Base-by-base conservation (phyloP, 2,888 invertebrate species). In the Dasypolia templi region DNA sequence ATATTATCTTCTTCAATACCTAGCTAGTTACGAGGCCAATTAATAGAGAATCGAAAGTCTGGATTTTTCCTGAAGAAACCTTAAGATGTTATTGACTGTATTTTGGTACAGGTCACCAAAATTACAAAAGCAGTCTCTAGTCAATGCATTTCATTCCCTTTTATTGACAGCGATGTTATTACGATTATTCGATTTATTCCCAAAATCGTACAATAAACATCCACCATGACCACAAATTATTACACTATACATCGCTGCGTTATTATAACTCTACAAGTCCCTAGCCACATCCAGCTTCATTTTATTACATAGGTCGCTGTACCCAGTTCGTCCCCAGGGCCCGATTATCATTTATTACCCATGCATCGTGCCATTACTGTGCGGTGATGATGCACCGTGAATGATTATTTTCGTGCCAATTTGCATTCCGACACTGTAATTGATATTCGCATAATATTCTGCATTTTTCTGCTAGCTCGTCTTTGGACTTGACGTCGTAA, bases 321-420 rank as follows among this genome's bases (percentile, higher is more conserved):
- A 22, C 55, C 6, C 63, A 81, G 81, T 69, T 72, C 83, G 90
- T 91, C 94, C 92, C 90, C 88, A 74, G 91, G 94, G 93, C 89
- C 84, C 89, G 93, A 93, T 93, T 94, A 94, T 92, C 90, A 91
- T 91, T 92, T 91, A 94, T 93, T 94, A 92, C 92, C 82, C 77
- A 89, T 91, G 89, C 91, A 89, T 92, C 92, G 87, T 89, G 89
- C 88, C 86, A 92, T 93, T 91, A 92, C 87, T 14, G 75, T 29
- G 51, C 58, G 87, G 83, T 82, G 86, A 83, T 82, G 84, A 86
- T 86, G 79, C 75, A 75, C 80, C 69, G 82, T 77, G 83, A 87
- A 86, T 87, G 85, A 88, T 90, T 89, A 83, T 89, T 90, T 90
- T 87, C 84, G 72, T 86, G 70, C 72, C 84, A 81, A 82, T 89